phyloP scores from a whole-genome alignment of 1,140 invertebrate species.

The Proctacanthus coquilletti region DNA sequence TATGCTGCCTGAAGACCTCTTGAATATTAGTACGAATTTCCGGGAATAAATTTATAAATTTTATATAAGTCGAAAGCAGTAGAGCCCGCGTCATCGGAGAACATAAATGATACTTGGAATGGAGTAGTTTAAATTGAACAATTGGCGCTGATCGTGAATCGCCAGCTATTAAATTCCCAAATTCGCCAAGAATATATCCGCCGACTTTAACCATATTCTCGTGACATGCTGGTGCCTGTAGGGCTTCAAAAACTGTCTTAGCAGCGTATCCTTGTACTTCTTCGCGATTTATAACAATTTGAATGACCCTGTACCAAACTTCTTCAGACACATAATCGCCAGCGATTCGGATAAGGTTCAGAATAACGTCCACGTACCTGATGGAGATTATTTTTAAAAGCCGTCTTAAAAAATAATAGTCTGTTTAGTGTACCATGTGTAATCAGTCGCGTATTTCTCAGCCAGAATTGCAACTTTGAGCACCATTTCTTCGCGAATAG shows the following conservation, averaged over 20 bases:
- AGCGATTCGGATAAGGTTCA: constrained; percentile 98
- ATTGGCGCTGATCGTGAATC: constrained; percentile 91
- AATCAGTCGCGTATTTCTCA: constrained; percentile 99
- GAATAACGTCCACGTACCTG: constrained; percentile 88
- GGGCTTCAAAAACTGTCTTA: constrained; percentile 97
- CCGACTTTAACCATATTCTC: constrained; percentile 99
- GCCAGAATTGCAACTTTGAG: constrained; percentile 98
- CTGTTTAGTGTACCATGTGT: constrained; percentile 64
- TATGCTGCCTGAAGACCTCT: constrained; percentile 90
- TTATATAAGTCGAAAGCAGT: constrained; percentile 95
- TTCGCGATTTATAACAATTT: constrained; percentile 98
- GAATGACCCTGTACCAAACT: constrained; percentile 99
- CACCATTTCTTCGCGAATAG: constrained; percentile 99
- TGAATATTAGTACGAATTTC: constrained; percentile 96
- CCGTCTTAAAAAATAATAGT: constrained; percentile 2
- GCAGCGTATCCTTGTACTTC: constrained; percentile 99
- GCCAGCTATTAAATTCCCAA: constrained; percentile 98
- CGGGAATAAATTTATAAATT: constrained; percentile 98
- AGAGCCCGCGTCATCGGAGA: constrained; percentile 90
- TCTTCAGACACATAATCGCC: constrained; percentile 97
- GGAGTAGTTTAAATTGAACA: constrained; percentile 91
- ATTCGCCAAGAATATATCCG: constrained; percentile 98
- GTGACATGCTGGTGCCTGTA: constrained; percentile 97
- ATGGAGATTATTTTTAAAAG: not conserved
- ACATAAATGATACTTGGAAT: constrained; percentile 98